Conservation (phyloP, 2,888 invertebrate genomes). For the Lasioglossum oenotherae region DNA sequence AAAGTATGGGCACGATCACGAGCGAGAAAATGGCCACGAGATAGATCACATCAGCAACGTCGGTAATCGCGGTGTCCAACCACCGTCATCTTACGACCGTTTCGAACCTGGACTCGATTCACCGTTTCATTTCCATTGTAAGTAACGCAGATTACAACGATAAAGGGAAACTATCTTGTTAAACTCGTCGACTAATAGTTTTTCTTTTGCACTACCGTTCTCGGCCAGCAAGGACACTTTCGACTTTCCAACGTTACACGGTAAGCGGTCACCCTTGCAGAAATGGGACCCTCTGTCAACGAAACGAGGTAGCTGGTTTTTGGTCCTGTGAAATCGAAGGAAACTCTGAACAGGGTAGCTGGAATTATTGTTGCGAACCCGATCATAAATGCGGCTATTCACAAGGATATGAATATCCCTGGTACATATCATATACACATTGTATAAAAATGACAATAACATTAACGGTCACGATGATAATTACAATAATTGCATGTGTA, state of each 20-base stretch:
- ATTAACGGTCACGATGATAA: background rate
- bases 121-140: constrained; percentile 28
- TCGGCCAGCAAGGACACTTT: constrained; percentile 56
- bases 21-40: constrained; percentile 1
- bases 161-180: background rate
- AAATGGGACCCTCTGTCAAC: constrained; percentile 89
- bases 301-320: constrained; percentile 91
- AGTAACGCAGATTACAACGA: constrained; percentile 24
- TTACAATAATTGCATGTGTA: background rate
- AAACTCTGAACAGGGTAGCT: constrained; percentile 87
- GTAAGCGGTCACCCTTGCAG: constrained; percentile 93
- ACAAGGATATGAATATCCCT: constrained; percentile 92
- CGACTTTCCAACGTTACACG: constrained; percentile 90
- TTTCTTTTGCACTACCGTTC: background rate
- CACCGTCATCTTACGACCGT: background rate
- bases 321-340: constrained; percentile 94
- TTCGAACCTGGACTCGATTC: background rate
- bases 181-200: background rate
- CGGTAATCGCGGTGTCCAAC: too few relatives aligned
- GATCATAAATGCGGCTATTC: constrained; percentile 94
- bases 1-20: background rate
- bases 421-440: constrained; percentile 85
- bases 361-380: constrained; percentile 95
- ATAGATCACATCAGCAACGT: background rate
- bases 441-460: background rate